Evolutionary conservation across 2,888 invertebrate species (phyloP), one percentile per base, ranked within the genome.

Genomic region (Stegana nigrithorax): DNA sequence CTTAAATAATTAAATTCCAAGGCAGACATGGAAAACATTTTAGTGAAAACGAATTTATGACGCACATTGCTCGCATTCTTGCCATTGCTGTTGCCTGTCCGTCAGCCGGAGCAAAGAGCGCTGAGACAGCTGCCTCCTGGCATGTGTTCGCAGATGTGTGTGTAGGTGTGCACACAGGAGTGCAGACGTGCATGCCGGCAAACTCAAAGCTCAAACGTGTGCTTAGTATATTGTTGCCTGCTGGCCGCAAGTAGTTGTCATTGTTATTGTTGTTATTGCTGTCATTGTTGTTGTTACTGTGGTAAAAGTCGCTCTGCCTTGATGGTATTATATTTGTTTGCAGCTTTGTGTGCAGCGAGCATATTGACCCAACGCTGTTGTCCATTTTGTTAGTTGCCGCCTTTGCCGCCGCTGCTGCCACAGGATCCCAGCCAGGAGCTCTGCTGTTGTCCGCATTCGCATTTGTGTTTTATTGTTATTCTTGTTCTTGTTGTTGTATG

Each of bases 1-100:
- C 55, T 19, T 44, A 26, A 57, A 57, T 57, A 57, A 68, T 69
- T 68, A 66, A 65, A 69, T 69, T 67, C 60, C 62, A 51, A 51
- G 14, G 19, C 4, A 14, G 19, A 51, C 27, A 45, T 45, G 29
- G 29, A 26, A 51, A 51, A 27, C 17, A 51, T 51, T 29, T 51
- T 51, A 51, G 51, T 51, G 27, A 26, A 51, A 27, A 51, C 14
- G 17, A 51, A 27, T 51, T 51, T 29, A 12, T 51, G 51, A 26
- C 27, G 27, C 26, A 51, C 26, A 26, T n/a, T 51, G 14, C 17
- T 23, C 12, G 21, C 17, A 2, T 42, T 42, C 17, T 14, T 42
- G n/a, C n/a, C n/a, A n/a, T n/a, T n/a, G n/a, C n/a, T n/a, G n/a
- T n/a, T 42, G 17, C 29, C 29, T 29, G 19, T 14, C n/a, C 19